Percentiles rank a stretch among this genome's conserved stretches.
Conservation (phyloP, 2,888 invertebrate genomes). For the Notocelia uddmanniana region DNA sequence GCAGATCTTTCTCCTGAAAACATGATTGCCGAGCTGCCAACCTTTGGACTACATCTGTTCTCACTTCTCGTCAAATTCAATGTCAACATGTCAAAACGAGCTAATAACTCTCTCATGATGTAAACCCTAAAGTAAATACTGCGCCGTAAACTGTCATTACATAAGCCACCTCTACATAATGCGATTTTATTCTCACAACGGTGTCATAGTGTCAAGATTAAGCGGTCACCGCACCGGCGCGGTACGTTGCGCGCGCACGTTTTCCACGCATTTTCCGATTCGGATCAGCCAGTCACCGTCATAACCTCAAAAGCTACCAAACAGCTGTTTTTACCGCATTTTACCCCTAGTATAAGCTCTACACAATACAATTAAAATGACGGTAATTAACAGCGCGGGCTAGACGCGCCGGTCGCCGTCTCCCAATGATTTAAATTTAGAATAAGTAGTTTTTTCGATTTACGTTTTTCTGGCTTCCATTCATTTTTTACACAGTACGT, state of each 20-base stretch:
- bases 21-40: not conserved
- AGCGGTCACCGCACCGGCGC: slow-evolving; percentile 59
- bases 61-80: not conserved
- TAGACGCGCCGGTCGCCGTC: slow-evolving; percentile 69
- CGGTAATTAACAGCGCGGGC: slow-evolving; percentile 59
- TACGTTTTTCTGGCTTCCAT: slow-evolving; percentile 77
- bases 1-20: not conserved
- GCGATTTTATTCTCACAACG: slow-evolving; percentile 53
- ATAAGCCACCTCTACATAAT: slow-evolving; percentile 30
- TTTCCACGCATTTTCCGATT: slow-evolving; percentile 66
- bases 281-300: slow-evolving; percentile 78
- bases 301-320: slow-evolving; percentile 77
- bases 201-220: slow-evolving; percentile 66
- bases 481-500: slow-evolving; percentile 76
- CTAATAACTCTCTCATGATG: not conserved
- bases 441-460: slow-evolving; percentile 69
- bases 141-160: not conserved
- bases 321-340: slow-evolving; percentile 74
- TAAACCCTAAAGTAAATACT: slow-evolving; percentile 25
- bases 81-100: not conserved
- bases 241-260: slow-evolving; percentile 76
- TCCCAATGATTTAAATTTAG: slow-evolving; percentile 82
- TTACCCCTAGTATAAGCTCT: slow-evolving; percentile 47
- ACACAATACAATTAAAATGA: slow-evolving; percentile 50
- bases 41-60: not conserved